These are phyloP conservation scores for Sympetrum striolatum DNA, from an alignment of 2,888 invertebrate species.

Conservation along the genomic window DNA sequence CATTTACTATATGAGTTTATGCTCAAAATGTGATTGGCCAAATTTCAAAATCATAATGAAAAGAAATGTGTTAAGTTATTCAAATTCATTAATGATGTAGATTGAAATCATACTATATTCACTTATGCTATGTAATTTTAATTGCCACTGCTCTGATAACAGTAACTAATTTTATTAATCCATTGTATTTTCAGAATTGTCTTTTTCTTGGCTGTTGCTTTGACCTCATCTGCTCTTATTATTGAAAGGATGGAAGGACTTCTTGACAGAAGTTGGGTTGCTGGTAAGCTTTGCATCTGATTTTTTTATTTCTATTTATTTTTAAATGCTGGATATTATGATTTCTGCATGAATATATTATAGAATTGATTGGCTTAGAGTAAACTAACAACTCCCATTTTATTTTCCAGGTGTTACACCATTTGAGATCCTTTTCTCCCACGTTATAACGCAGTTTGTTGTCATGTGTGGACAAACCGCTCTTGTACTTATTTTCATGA, in stretches of 20 bases:
- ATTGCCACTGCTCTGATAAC: no score
- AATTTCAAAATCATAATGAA: no score
- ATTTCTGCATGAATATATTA: no score
- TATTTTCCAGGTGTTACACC: constrained; percentile 77
- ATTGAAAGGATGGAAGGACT: constrained; percentile 91
- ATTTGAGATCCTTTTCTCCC: constrained; percentile 90
- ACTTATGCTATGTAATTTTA: no score
- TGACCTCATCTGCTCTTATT: constrained; percentile 90
- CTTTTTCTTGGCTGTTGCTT: constrained; percentile 93
- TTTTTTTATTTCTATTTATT: no score
- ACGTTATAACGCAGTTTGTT: constrained; percentile 92
- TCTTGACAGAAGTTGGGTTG: constrained; percentile 91
- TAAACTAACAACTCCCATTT: background rate
- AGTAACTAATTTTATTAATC: no score
- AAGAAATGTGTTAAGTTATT: no score
- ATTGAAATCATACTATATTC: no score
- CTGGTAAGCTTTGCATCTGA: constrained; percentile 61
- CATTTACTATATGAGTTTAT: no score
- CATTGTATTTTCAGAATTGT: constrained; percentile 75
- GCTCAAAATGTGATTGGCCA: no score
- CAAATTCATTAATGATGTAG: no score
- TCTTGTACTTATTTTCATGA: constrained; percentile 89
- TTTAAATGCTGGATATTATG: no score
- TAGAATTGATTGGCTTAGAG: background rate
- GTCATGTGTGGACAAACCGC: constrained; percentile 95